phyloP scores from a whole-genome alignment of 2,797 vertebrate species.

The Onychomys leucogaster region DNA sequence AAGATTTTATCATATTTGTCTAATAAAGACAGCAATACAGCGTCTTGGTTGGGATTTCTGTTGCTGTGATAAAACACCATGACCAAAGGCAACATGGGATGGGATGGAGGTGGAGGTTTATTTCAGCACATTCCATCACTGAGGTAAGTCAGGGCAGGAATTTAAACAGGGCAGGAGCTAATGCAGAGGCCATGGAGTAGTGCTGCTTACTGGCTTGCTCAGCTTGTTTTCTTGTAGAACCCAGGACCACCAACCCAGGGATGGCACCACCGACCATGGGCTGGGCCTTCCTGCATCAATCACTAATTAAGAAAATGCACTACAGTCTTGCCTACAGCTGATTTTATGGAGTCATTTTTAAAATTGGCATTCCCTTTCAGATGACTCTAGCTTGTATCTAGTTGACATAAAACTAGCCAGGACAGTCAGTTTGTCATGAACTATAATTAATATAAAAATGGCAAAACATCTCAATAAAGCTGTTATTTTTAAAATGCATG shows the following conservation, averaged over 20 bases:
- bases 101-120: not conserved
- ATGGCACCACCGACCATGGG: not conserved
- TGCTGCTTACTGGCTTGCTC: not conserved
- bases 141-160: not conserved
- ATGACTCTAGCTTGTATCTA: not conserved
- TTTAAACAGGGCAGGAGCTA: not conserved
- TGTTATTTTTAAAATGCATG: conserved; percentile 4
- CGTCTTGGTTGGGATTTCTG: not conserved
- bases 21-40: not conserved
- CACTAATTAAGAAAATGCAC: not conserved
- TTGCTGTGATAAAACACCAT: not conserved
- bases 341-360: not conserved
- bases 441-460: conserved; percentile 47
- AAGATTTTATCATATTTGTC: conserved; percentile 10
- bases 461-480: not conserved
- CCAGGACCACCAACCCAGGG: no score
- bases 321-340: not conserved
- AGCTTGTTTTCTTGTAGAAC: not conserved
- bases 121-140: not conserved
- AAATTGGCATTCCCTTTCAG: not conserved
- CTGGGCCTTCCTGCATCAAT: not conserved
- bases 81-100: not conserved
- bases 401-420: not conserved
- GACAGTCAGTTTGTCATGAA: conserved; percentile 16
- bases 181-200: not conserved